Evolutionary conservation across 1,140 invertebrate species (phyloP), one percentile per base, ranked within the genome.

Genomic region (Caerostris extrusa): DNA sequence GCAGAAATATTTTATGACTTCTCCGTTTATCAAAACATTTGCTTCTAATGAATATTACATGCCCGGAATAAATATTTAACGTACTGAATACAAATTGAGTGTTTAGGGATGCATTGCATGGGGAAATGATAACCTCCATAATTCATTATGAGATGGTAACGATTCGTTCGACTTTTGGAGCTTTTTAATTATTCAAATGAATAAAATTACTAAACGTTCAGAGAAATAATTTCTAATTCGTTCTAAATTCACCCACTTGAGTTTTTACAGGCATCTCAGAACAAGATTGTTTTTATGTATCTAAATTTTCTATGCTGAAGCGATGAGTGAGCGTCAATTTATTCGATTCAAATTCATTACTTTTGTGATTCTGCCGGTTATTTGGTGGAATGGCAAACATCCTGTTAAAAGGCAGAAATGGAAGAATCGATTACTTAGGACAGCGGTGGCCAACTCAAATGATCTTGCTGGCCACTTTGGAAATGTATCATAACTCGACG

Each of bases 1-100:
- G 71, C 71, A 53, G 71, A 77, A 77, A 77, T 77, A 77, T 50
- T 77, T 77, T 77, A 77, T 77, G 71, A 34, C 53, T 77, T 77
- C 69, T 10, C 71, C 53, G 53, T 77, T 77, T 77, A 77, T 50
- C 71, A 77, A 50, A 77, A 34, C 71, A 77, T 77, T 77, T 77
- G 71, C 19, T 53, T 77, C 71, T 77, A 77, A 77, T 77, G 71
- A 77, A 77, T 77, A 77, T 77, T 77, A 12, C 34, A 77, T 77
- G 71, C 19, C 10, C 10, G 53, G 34, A 10, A 77, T 77, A 77
- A 77, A 77, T 77, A 77, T 77, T 77, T 77, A 77, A 77, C 34
- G 71, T 50, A 50, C 71, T 50, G 71, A 77, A 77, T 77, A 77
- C 71, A 77, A 77, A 77, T 77, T 77, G 34, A 77, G 71, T 77